A percentile compares a stretch with the other conserved stretches of the same genome.
phyloP scores from a whole-genome alignment of 2,113 vertebrate genomes.

The Chauna torquata region DNA sequence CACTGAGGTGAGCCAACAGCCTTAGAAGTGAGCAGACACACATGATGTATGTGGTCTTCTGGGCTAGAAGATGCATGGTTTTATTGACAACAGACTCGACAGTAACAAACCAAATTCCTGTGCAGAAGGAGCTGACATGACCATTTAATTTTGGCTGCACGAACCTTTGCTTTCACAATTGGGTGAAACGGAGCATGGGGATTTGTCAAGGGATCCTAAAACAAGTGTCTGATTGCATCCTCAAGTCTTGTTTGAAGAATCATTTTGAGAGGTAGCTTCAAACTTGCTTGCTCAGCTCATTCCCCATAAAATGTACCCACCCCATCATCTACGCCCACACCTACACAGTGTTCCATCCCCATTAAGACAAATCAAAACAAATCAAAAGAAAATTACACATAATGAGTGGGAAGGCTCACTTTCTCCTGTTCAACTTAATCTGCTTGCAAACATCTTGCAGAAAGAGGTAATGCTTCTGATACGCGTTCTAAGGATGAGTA shows the following conservation, averaged over 20 bases:
- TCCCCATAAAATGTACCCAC: conserved; percentile 31
- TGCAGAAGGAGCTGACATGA: not conserved
- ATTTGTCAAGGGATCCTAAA: conserved; percentile 33
- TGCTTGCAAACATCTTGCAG: not conserved
- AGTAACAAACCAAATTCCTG: not conserved
- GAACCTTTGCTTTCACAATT: not conserved
- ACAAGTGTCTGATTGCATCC: conserved; percentile 16
- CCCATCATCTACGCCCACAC: conserved; percentile 11
- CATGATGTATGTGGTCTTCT: not conserved
- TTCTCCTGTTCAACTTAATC: conserved; percentile 44
- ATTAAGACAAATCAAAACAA: conserved; percentile 53
- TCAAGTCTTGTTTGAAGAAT: not conserved
- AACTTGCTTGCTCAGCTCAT: conserved; percentile 48
- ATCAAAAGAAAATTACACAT: conserved; percentile 62
- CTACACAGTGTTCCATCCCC: conserved; percentile 35
- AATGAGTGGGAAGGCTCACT: conserved; percentile 57
- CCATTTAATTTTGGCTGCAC: conserved; percentile 7
- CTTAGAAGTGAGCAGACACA: not conserved
- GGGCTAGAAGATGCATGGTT: not conserved
- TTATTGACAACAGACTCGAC: not conserved
- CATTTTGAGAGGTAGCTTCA: conserved; percentile 13
- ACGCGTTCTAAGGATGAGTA: conserved; percentile 1
- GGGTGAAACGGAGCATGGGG: not conserved
- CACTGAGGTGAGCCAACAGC: not conserved
- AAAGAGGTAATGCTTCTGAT: conserved; percentile 3